Evolutionary conservation across 2,888 invertebrate species (phyloP).

Genomic region (Torymus auratus): DNA sequence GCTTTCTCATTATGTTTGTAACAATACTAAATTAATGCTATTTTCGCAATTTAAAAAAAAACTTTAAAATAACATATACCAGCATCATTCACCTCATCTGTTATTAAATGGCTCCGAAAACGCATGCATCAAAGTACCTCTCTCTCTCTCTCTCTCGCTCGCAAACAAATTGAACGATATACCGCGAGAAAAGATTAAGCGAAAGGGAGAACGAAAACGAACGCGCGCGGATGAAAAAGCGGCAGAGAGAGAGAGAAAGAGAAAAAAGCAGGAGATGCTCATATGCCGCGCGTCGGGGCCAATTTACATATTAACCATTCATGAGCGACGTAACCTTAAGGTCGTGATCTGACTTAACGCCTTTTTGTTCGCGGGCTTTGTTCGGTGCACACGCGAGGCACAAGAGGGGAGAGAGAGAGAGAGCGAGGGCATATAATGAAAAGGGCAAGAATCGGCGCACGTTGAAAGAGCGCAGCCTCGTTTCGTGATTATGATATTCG

Average conservation of each 20-base stretch:
- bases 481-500: slow-evolving; percentile 49
- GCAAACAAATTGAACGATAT: not conserved
- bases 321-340: slow-evolving; percentile 63
- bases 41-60: no score
- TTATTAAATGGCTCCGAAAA: no score
- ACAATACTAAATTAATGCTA: no score
- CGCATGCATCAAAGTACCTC: no score
- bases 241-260: not conserved
- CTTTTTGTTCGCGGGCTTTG: slow-evolving; percentile 67
- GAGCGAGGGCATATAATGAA: slow-evolving; percentile 37
- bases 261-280: slow-evolving; percentile 14
- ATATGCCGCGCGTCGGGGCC: slow-evolving; percentile 29
- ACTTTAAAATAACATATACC: no score
- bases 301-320: slow-evolving; percentile 74
- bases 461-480: slow-evolving; percentile 14
- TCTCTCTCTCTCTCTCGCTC: no score
- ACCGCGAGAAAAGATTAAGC: not conserved
- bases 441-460: slow-evolving; percentile 42
- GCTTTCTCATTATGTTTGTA: no score
- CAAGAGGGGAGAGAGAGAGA: slow-evolving; percentile 18
- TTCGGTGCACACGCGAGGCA: slow-evolving; percentile 20
- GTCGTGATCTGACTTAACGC: slow-evolving; percentile 73
- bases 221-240: slow-evolving; percentile 9
- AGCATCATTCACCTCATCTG: no score
- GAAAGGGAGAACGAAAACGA: slow-evolving; percentile 16